Base-by-base conservation (phyloP, 2,797 vertebrate species). In the Myripristis murdjan region DNA sequence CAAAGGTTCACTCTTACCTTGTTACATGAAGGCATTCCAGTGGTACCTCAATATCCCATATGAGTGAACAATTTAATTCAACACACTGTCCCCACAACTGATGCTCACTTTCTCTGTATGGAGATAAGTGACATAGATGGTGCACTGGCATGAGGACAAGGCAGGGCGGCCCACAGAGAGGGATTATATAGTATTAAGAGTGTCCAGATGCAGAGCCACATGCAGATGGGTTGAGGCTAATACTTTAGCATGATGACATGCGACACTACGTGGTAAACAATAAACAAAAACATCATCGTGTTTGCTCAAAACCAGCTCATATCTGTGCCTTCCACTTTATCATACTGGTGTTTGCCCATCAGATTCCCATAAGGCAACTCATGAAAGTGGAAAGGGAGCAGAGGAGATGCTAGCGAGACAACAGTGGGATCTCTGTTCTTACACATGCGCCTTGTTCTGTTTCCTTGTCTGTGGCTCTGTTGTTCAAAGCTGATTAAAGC, bases 101-200 rank as follows among this genome's bases (percentile, higher is more conserved):
- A 20, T 61, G 59, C 47, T 64, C 54, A 69, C 79, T 83, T 75
- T 87, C 77, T 69, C 70, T 71, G 77, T 76, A 61, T 75, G 60
- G 74, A 81, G 82, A 84, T 76, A 73, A 71, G 75, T 87, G 73
- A 68, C 68, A 83, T 77, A 79, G 79, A 84, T 64, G 31, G 58
- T 85, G 65, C 35, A 41, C 68, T 86, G 89, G 85, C 84, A 82
- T 63, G 73, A 82, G 65, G 71, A 82, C 75, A 82, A 68, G 73
- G 63, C 61, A 79, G 76, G 71, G 58, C 7, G 41, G 67, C 68
- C 83, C 85, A 89, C 85, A 84, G 84, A 70, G 59, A 70, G 61
- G 89, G 93, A 93, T 94, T 93, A 94, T 89, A 84, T 70, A 47
- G 92, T 72, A 93, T 93, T 93, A 94, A 84, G 81, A 89, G 86